These are phyloP conservation scores for Drepana falcataria DNA, from an alignment of 2,888 invertebrate species.

Conservation along the genomic window DNA sequence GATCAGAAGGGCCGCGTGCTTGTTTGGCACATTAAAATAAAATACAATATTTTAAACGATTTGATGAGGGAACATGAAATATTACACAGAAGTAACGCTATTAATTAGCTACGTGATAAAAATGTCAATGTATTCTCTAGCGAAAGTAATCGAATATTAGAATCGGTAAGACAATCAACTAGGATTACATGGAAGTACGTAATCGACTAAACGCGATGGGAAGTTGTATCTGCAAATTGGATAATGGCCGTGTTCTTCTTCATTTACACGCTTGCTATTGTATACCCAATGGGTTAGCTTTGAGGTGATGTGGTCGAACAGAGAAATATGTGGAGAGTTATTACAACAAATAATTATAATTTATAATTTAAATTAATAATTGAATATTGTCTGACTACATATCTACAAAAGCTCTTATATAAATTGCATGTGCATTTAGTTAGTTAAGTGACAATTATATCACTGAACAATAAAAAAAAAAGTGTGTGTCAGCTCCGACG, in stretches of 20 bases:
- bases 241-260: constrained; percentile 13
- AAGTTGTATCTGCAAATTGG: constrained; percentile 14
- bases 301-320: neutral
- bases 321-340: neutral
- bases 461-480: too few relatives aligned
- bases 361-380: too few relatives aligned
- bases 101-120: neutral
- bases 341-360: neutral
- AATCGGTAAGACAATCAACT: constrained; percentile 14
- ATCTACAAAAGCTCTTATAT: too few relatives aligned
- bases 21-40: too few relatives aligned
- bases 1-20: too few relatives aligned
- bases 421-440: too few relatives aligned
- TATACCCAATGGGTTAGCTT: neutral
- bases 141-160: neutral
- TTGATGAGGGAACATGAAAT: too few relatives aligned
- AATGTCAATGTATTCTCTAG: neutral
- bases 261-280: constrained; percentile 2
- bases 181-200: neutral
- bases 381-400: too few relatives aligned
- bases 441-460: too few relatives aligned
- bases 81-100: neutral
- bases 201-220: constrained; percentile 9
- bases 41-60: too few relatives aligned
- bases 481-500: too few relatives aligned